These are phyloP conservation scores for Esox lucius DNA, from an alignment of 2,797 vertebrate species.

Conservation along the genomic window DNA sequence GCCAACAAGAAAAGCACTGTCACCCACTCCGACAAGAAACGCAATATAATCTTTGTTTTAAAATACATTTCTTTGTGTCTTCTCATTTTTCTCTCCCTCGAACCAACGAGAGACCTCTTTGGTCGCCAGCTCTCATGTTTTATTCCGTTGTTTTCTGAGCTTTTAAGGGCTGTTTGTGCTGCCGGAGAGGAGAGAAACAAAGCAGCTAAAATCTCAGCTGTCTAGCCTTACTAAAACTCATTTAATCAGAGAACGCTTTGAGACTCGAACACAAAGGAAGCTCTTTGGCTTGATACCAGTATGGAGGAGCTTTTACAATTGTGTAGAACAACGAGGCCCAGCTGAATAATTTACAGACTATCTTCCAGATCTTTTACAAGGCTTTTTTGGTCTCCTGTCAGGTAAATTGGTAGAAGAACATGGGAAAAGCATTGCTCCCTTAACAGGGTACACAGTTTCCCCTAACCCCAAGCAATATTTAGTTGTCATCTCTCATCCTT, in stretches of 20 bases:
- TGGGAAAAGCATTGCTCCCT: conserved; percentile 23
- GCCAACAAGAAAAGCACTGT: background rate
- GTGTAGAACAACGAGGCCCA: conserved; percentile 24
- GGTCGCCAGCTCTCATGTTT: conserved; percentile 15
- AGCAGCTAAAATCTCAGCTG: conserved; percentile 15
- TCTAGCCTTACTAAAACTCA: conserved; percentile 20
- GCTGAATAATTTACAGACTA: conserved; percentile 52
- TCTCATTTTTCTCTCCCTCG: background rate
- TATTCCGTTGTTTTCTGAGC: conserved; percentile 17
- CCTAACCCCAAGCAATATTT: conserved; percentile 16
- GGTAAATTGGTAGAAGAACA: conserved; percentile 35
- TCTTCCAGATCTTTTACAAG: conserved; percentile 43
- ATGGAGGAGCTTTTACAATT: conserved; percentile 21
- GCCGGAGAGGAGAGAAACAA: background rate
- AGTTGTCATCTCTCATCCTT: conserved; percentile 21
- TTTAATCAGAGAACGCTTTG: conserved; percentile 35
- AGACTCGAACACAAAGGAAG: conserved; percentile 32
- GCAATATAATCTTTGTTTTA: background rate
- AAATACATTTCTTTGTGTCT: background rate
- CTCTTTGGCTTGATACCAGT: background rate
- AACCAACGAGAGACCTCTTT: background rate
- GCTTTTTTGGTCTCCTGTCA: conserved; percentile 41
- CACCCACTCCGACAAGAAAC: background rate
- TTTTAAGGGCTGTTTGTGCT: conserved; percentile 10
- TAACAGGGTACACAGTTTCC: conserved; percentile 19